Evolutionary conservation across 2,113 vertebrate species (phyloP).

Genomic region (Glareola pratincola): DNA sequence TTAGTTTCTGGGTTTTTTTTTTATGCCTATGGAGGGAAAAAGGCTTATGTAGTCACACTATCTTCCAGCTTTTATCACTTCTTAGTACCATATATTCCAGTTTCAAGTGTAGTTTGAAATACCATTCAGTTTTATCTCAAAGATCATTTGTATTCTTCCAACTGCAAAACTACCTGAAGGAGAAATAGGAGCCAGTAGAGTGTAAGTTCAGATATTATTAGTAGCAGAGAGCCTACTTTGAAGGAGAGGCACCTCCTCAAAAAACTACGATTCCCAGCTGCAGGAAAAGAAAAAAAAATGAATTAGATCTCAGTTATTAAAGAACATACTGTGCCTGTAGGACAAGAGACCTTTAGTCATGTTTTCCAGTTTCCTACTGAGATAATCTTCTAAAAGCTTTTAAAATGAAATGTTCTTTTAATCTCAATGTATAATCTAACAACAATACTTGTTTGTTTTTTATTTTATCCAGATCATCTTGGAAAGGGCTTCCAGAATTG

Average conservation of each 20-base stretch:
- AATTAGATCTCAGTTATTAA: not conserved
- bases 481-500: slow-evolving; percentile 96
- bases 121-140: not conserved
- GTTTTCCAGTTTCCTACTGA: not conserved
- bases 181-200: not conserved
- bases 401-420: not conserved
- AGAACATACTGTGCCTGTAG: not conserved
- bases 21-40: not conserved
- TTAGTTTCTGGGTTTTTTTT: not conserved
- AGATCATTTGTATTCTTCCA: not conserved
- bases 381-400: not conserved
- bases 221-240: not conserved
- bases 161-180: not conserved
- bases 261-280: not conserved
- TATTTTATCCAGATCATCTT: slow-evolving; percentile 82
- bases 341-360: not conserved
- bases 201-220: not conserved
- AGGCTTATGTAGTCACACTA: not conserved
- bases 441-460: not conserved
- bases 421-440: not conserved
- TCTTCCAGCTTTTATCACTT: not conserved
- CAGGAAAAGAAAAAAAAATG: not conserved
- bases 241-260: not conserved
- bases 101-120: not conserved
- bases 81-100: not conserved